phyloP scores from a whole-genome alignment of 2,888 invertebrate genomes.

The Hylaea fasciaria region DNA sequence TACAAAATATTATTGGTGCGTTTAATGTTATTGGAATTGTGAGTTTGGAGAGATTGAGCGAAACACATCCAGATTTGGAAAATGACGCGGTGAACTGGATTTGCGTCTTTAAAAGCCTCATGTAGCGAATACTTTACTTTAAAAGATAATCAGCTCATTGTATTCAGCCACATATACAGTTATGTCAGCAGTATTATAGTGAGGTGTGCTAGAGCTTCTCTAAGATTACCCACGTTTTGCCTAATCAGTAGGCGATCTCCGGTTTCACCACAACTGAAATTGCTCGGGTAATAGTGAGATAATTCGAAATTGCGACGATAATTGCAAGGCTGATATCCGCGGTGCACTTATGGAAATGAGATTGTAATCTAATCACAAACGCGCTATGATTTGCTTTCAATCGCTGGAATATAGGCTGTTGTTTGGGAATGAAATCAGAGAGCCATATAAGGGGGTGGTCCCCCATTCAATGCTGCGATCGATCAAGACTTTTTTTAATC shows the following conservation, averaged over 20 bases:
- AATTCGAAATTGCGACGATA: conserved; percentile 37
- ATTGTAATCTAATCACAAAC: conserved; percentile 60
- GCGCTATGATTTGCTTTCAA: conserved; percentile 59
- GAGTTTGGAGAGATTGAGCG: not conserved
- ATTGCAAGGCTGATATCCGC: conserved; percentile 49
- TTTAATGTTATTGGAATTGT: conserved; percentile 14
- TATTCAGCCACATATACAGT: no score
- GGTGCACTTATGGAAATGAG: conserved; percentile 61
- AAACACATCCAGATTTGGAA: no score
- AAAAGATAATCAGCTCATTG: no score
- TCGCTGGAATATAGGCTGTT: conserved; percentile 51
- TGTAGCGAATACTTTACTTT: no score
- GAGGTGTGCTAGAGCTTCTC: not conserved
- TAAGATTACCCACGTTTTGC: conserved; percentile 11
- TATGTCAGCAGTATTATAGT: not conserved
- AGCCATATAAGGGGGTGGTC: conserved; percentile 1
- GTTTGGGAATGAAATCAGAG: conserved; percentile 14
- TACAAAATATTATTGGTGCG: conserved; percentile 23
- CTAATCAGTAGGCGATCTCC: conserved; percentile 23
- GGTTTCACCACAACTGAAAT: conserved; percentile 36
- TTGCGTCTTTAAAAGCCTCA: no score
- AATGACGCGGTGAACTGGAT: no score
- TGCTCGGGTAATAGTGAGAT: conserved; percentile 26
- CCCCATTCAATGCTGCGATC: not conserved
- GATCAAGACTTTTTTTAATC: not conserved